A percentile compares a stretch with the other conserved stretches of the same genome.
These are phyloP conservation scores for Phocoena phocoena DNA, from an alignment of 2,113 vertebrate genomes.

Conservation along the genomic window DNA sequence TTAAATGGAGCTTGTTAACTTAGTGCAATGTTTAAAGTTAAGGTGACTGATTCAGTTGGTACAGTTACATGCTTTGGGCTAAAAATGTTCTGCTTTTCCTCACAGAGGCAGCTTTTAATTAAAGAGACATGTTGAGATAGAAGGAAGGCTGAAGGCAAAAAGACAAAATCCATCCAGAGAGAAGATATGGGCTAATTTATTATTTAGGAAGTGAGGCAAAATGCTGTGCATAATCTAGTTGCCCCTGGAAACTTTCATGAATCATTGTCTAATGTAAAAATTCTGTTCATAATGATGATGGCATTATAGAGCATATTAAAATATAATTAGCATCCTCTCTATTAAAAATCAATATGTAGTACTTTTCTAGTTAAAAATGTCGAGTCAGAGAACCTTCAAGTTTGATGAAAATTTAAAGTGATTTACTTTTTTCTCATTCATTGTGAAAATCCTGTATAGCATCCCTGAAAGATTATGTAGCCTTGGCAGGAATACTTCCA, in stretches of 20 bases:
- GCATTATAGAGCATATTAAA: neutral
- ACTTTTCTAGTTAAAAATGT: neutral
- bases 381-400: neutral
- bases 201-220: neutral
- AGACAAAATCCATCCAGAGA: neutral
- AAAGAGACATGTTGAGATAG: neutral
- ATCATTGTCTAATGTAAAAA: neutral
- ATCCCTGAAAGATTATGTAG: neutral
- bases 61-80: neutral
- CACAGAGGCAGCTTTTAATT: conserved; percentile 6
- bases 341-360: neutral
- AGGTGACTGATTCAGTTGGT: neutral
- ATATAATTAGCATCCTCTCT: neutral
- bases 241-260: neutral
- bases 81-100: neutral
- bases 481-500: neutral
- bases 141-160: neutral
- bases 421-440: neutral
- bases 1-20: neutral
- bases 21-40: neutral
- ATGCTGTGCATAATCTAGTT: neutral
- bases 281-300: neutral
- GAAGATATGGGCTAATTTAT: neutral
- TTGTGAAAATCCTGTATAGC: neutral
- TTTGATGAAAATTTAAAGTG: neutral